A percentile compares a stretch with the other conserved stretches of the same genome.
Conservation (phyloP, 2,797 vertebrate species). For the Sebastes cheni region DNA sequence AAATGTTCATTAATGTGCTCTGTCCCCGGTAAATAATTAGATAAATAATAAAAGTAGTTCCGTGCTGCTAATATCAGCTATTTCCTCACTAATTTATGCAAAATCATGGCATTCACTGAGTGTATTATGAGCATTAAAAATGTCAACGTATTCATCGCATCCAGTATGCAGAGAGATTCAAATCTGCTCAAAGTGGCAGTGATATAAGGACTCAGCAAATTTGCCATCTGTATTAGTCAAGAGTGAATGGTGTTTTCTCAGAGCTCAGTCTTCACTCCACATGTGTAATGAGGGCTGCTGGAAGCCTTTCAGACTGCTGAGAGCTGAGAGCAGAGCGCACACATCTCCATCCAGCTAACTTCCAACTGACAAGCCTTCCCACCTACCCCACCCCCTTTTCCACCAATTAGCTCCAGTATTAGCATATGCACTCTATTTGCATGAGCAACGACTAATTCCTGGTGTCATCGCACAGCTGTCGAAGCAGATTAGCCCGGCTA, state of each 20-base stretch:
- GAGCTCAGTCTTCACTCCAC: constrained; percentile 17
- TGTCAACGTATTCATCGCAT: constrained; percentile 39
- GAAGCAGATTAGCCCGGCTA: constrained; percentile 66
- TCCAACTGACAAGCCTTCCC: constrained; percentile 55
- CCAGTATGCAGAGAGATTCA: neutral
- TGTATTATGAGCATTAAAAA: constrained; percentile 46
- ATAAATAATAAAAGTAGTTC: neutral
- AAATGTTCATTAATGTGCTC: neutral
- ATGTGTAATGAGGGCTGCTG: constrained; percentile 51
- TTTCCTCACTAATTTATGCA: constrained; percentile 13
- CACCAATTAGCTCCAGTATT: constrained; percentile 74
- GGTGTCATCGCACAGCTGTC: constrained; percentile 77
- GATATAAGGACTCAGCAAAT: constrained; percentile 41
- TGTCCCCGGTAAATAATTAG: neutral
- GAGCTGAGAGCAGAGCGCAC: constrained; percentile 39
- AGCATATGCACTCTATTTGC: constrained; percentile 75
- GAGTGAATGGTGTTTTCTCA: constrained; percentile 20
- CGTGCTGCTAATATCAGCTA: constrained; percentile 5
- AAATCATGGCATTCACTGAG: neutral
- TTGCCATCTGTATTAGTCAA: constrained; percentile 51
- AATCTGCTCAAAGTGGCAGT: constrained; percentile 18
- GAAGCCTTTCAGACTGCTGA: constrained; percentile 51
- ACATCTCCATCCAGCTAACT: constrained; percentile 54
- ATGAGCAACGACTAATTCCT: constrained; percentile 74
- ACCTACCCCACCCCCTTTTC: constrained; percentile 8